A percentile compares a stretch with the other conserved stretches of the same genome.
phyloP scores from a whole-genome alignment of 2,113 vertebrate species.

The Hemicordylus capensis region DNA sequence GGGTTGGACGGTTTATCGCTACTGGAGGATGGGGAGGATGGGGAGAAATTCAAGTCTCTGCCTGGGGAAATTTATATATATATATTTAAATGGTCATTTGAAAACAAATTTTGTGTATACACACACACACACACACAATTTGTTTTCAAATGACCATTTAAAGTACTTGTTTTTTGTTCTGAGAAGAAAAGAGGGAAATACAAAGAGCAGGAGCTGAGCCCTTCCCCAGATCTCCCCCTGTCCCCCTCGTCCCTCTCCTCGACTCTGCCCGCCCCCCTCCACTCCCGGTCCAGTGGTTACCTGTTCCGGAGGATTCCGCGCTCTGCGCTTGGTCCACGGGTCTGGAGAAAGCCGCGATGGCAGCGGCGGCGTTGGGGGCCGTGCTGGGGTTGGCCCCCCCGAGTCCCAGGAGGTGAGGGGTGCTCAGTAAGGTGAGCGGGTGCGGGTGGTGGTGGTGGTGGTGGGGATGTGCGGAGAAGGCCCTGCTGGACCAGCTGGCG shows the following conservation, averaged over 20 bases:
- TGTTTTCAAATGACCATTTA: neutral
- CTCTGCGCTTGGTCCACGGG: conserved; percentile 84
- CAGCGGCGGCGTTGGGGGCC: conserved; percentile 69
- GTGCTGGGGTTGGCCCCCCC: conserved; percentile 75
- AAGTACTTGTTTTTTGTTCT: neutral
- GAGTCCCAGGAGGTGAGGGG: conserved; percentile 92
- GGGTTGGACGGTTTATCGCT: too few species aligned
- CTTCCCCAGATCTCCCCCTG: too few species aligned
- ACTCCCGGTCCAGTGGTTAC: conserved; percentile 69
- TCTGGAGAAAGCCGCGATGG: conserved; percentile 84
- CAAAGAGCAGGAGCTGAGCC: neutral
- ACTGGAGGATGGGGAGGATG: too few species aligned
- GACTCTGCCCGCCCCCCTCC: neutral
- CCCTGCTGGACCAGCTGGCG: conserved; percentile 91
- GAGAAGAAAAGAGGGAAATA: neutral
- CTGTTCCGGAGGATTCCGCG: conserved; percentile 87
- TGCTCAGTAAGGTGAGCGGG: conserved; percentile 90
- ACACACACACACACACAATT: too few species aligned
- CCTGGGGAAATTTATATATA: too few species aligned
- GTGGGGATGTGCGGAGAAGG: conserved; percentile 86
- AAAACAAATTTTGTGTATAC: too few species aligned
- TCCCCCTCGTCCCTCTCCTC: rapidly evolving
- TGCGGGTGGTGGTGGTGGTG: conserved; percentile 57
- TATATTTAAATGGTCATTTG: too few species aligned
- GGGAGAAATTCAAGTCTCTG: too few species aligned